Base-by-base conservation (phyloP, 2,888 invertebrate genomes). In the Lasioglossum pauxillum region DNA sequence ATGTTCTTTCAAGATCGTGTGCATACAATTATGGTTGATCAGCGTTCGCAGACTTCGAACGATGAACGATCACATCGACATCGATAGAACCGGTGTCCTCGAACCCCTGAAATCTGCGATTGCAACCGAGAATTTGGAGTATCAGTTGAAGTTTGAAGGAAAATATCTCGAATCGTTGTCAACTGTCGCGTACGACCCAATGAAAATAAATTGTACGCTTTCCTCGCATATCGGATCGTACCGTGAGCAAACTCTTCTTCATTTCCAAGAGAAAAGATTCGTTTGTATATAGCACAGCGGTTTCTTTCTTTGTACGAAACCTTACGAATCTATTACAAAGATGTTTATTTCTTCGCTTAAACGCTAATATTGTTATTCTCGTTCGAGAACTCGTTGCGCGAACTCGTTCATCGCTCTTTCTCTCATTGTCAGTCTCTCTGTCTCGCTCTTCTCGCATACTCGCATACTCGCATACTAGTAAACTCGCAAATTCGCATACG, bases 291-390 rank as follows among this genome's bases (percentile, higher is more conserved):
- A 67, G 23, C 81, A 79, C 89, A 85, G 72, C 79, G 75, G 73
- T 84, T 72, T 31, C 78, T 82, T 76, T 79, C 53, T 27, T 71
- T 57, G 57, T 27, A 57, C 49, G 71, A 76, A 79, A 77, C 77
- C 72, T 75, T 86, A 86, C 49, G 72, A 83, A 86, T 38, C 82
- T 88, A 83, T 71, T 78, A 75, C 80, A 76, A 86, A 87, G 78
- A 57, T 86, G 75, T 73, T 83, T 75, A 69, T 35, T 82, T 78
- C 74, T 74, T 83, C 71, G 35, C 90, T 91, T 92, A 91, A 77
- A 88, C 77, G 80, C 89, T 91, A 92, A 85, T 90, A 90, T 88
- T 88, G 90, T 87, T 82, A 82, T 88, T 88, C 44, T 69, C 57
- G 1, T 57, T 41, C 41, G 60, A 64, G 64, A 38, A 75, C 69